A percentile compares a stretch with the other conserved stretches of the same genome.
These are phyloP conservation scores for Tridacna crocea DNA, from an alignment of 2,888 invertebrate species.

Conservation along the genomic window DNA sequence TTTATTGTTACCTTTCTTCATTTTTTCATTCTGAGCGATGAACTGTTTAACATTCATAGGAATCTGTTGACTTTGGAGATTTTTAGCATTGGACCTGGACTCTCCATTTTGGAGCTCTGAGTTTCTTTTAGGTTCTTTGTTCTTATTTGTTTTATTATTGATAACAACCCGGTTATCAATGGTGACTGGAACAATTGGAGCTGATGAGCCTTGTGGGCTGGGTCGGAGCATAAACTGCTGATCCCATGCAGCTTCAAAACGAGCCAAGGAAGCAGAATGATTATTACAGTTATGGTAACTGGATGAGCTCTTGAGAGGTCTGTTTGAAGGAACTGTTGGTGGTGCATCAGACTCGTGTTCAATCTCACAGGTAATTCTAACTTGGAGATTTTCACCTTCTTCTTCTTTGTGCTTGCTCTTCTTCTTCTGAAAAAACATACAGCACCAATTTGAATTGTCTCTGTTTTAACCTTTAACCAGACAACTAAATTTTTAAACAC, in stretches of 20 bases:
- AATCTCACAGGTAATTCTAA: slow-evolving; percentile 50
- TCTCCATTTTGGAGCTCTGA: slow-evolving; percentile 33
- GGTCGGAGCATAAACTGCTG: slow-evolving; percentile 17
- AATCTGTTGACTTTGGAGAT: neutral
- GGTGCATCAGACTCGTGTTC: slow-evolving; percentile 33
- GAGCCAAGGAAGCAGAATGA: neutral
- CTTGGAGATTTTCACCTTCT: slow-evolving; percentile 42
- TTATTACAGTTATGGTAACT: slow-evolving; percentile 18
- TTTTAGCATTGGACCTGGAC: slow-evolving; percentile 9
- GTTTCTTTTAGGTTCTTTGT: slow-evolving; percentile 32
- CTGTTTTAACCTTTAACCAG: neutral
- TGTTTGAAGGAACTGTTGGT: slow-evolving; percentile 11
- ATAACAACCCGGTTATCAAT: slow-evolving; percentile 56
- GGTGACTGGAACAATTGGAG: slow-evolving; percentile 6
- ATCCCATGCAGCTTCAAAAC: neutral
- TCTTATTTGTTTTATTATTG: slow-evolving; percentile 44
- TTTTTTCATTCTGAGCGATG: slow-evolving; percentile 10
- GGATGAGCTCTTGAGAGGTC: neutral
- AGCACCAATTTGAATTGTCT: neutral
- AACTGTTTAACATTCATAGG: slow-evolving; percentile 10
- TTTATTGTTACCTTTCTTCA: slow-evolving; percentile 18
- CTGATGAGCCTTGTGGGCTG: slow-evolving; percentile 43
- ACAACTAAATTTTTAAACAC: too few relatives aligned
- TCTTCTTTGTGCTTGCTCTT: slow-evolving; percentile 60
- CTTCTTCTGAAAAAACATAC: slow-evolving; percentile 44